Conservation (phyloP, 2,113 vertebrate species). For the Pseudopipra pipra region DNA sequence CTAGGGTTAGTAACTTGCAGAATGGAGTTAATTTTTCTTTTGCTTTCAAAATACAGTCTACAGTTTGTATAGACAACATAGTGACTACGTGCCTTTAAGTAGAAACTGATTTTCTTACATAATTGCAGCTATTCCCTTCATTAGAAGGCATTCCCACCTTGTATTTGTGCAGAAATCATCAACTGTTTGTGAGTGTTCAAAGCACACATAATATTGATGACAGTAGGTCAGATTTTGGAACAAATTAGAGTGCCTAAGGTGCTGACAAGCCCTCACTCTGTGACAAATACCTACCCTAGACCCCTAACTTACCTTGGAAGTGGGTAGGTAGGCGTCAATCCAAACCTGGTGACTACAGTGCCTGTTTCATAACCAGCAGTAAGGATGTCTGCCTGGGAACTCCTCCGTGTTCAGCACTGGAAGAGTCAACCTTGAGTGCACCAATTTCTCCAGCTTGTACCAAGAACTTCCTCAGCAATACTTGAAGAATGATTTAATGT, state of each 20-base stretch:
- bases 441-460: not conserved
- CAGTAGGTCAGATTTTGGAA: not conserved
- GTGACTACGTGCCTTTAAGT: not conserved
- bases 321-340: no score
- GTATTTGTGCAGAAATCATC: not conserved
- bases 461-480: not conserved
- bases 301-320: not conserved
- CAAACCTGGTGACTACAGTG: not conserved
- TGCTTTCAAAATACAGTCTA: not conserved
- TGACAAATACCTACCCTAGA: not conserved
- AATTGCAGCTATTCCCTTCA: not conserved
- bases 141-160: not conserved
- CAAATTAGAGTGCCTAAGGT: not conserved
- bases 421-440: not conserved
- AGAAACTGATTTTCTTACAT: not conserved
- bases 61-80: not conserved
- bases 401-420: not conserved
- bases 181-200: not conserved
- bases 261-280: not conserved
- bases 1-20: not conserved
- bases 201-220: not conserved
- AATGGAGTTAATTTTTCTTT: not conserved
- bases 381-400: no score
- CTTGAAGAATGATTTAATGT: not conserved
- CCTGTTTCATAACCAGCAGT: fast-evolving